These are phyloP conservation scores for Meta bourneti DNA, from an alignment of 2,888 invertebrate species.

Conservation along the genomic window DNA sequence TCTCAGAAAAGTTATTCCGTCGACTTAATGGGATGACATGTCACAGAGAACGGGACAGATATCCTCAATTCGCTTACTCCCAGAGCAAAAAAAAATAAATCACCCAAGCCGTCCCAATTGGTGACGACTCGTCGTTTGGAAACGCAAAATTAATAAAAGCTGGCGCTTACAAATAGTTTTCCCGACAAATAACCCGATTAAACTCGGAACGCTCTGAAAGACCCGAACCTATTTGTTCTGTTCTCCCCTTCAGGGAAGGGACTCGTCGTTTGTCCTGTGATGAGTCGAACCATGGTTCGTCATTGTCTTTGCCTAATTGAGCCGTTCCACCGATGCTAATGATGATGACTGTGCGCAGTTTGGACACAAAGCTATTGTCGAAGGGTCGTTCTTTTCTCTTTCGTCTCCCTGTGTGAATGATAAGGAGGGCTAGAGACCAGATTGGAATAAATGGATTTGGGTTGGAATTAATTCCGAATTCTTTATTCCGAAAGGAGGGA, in stretches of 20 bases:
- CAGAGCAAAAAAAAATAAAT: neutral
- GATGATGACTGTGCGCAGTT: constrained; percentile 58
- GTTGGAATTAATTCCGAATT: constrained; percentile 58
- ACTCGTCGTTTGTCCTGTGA: constrained; percentile 27
- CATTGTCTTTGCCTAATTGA: constrained; percentile 67
- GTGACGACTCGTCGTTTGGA: neutral
- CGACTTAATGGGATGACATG: neutral
- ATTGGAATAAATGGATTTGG: constrained; percentile 67
- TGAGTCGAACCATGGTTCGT: constrained; percentile 40
- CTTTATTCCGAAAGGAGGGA: constrained; percentile 44
- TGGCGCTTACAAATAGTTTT: constrained; percentile 22
- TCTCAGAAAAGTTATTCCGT: neutral
- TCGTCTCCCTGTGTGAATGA: constrained; percentile 11
- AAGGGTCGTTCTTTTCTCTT: constrained; percentile 6
- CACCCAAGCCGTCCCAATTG: neutral
- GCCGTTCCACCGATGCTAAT: constrained; percentile 58
- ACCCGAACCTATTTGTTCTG: constrained; percentile 15
- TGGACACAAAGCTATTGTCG: constrained; percentile 48
- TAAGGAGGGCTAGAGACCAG: constrained; percentile 55
- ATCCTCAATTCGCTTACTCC: neutral
- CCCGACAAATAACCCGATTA: constrained; percentile 54
- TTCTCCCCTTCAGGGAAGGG: neutral
- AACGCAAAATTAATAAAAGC: constrained; percentile 25
- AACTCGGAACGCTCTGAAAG: constrained; percentile 4
- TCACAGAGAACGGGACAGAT: neutral